Evolutionary conservation across 1,140 invertebrate genomes (phyloP), one percentile per base, ranked within the genome.

Genomic region (Trichoplusia ni): DNA sequence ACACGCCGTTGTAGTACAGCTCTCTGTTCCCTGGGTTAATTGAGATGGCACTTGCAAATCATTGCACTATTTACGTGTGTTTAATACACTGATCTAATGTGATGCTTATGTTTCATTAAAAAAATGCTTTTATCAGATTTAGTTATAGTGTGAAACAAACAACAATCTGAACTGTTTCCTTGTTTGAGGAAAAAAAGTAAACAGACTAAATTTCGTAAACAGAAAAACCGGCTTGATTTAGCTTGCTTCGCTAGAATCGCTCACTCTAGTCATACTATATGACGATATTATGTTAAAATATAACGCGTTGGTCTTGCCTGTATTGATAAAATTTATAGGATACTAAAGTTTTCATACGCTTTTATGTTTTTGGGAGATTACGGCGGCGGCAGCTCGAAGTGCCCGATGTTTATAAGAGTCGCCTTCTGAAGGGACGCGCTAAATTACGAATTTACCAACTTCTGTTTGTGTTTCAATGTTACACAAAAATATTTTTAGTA

Each of bases 311-410:
- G 78, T 71, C 68, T 67, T 63, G 65, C 67, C 58, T 77, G 72
- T 79, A 79, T 82, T 75, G 76, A 68, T 56, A 77, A 71, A 83
- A 81, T 83, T 83, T 83, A 83, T 79, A 75, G 71, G 72, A 73
- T 70, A 81, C 71, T 83, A 83, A 83, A 83, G 68, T 79, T 82
- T 82, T 79, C 74, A 77, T 77, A 83, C 71, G 64, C 71, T 79
- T 79, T 83, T 79, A 83, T 83, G 78, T 77, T 75, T 83, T 73
- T 58, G 63, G 74, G 70, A 83, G 73, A 81, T 81, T 81, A 79
- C 77, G 69, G 67, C 47, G 70, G 67, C 64, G 73, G 66, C 76
- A 71, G 62, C 67, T 77, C 73, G 69, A 65, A 14, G 65, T 40
- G 40, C 56, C 64, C 69, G 70, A 73, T 70, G 69, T 75, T 75